These are phyloP conservation scores for Panzeria rudis DNA, from an alignment of 2,888 invertebrate genomes.

Conservation along the genomic window DNA sequence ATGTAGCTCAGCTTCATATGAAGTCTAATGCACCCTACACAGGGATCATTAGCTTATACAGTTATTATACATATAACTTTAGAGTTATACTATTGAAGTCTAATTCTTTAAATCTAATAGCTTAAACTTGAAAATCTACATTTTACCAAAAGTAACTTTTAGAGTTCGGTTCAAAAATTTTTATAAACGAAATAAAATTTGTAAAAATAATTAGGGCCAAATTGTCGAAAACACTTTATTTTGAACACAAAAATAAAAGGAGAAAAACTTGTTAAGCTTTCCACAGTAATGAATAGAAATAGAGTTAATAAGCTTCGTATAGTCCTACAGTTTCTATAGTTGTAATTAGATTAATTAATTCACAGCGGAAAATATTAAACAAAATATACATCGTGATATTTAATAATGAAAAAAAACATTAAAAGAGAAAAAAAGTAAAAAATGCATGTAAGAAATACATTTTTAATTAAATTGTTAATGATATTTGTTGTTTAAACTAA, in stretches of 20 bases:
- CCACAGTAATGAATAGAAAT: no score
- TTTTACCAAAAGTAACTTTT: no score
- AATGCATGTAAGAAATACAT: conserved; percentile 65
- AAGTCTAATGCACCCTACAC: conserved; percentile 1
- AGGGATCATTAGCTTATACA: neutral
- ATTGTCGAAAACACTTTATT: no score
- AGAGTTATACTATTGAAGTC: no score
- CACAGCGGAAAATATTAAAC: neutral
- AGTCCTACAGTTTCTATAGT: neutral
- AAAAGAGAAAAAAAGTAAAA: neutral
- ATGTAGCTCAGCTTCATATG: neutral
- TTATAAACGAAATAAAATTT: no score
- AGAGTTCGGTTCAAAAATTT: no score
- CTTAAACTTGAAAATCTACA: no score
- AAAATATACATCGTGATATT: neutral
- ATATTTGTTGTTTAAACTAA: conserved; percentile 10
- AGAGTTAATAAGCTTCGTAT: neutral
- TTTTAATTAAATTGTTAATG: conserved; percentile 71
- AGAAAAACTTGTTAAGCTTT: no score
- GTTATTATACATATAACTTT: neutral
- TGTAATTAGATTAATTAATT: neutral
- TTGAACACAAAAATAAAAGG: no score
- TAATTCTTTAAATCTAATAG: no score
- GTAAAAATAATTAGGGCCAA: no score
- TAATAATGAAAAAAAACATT: neutral